Conservation (phyloP, 64 coral and sea anemone genomes). For the Astreopora myriophthalma region DNA sequence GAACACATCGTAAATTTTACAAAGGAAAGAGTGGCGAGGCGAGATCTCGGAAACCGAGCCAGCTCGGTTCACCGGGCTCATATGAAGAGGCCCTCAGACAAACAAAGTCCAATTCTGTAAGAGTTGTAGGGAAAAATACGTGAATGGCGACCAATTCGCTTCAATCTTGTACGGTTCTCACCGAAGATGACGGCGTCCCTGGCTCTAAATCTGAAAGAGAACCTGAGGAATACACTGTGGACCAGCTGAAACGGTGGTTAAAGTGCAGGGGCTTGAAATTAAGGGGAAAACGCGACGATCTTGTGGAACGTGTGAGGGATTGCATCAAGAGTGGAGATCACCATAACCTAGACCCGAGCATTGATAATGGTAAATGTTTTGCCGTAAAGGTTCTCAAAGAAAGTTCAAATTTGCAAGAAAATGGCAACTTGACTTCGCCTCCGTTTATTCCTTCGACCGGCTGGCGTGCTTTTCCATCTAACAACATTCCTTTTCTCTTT, state of each 20-base stretch:
- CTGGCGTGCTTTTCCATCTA: neutral
- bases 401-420: neutral
- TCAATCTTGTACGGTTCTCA: neutral
- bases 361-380: constrained; percentile 32
- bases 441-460: neutral
- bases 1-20: too few relatives aligned
- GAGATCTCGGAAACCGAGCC: too few relatives aligned
- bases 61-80: too few relatives aligned
- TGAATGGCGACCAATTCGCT: too few relatives aligned
- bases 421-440: neutral
- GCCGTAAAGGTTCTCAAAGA: neutral
- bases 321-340: neutral
- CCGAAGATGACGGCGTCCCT: constrained; percentile 17
- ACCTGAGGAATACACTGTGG: constrained; percentile 17
- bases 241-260: constrained; percentile 51
- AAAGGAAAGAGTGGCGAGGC: too few relatives aligned
- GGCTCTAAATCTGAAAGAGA: constrained; percentile 24
- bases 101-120: too few relatives aligned
- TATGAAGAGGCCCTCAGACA: too few relatives aligned
- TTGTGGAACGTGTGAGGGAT: neutral
- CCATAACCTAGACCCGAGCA: neutral
- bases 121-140: too few relatives aligned
- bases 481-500: constrained; percentile 19
- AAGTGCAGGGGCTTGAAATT: constrained; percentile 35
- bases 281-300: constrained; percentile 14